Percentiles rank a stretch among this genome's conserved stretches.
phyloP scores from a whole-genome alignment of 2,888 invertebrate species.

The Drosophila meridionalis region DNA sequence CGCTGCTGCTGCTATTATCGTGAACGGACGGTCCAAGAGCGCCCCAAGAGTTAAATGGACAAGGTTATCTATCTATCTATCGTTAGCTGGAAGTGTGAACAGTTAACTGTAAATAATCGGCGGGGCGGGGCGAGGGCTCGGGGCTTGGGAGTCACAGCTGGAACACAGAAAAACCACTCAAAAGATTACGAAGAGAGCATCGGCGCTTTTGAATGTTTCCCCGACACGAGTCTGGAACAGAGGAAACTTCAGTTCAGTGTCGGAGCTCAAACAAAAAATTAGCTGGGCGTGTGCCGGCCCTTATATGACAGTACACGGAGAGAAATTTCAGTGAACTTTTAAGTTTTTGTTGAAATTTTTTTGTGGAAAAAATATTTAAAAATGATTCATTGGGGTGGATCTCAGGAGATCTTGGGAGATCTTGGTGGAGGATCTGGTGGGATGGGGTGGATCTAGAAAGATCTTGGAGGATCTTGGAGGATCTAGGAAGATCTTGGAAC shows the following conservation, averaged over 20 bases:
- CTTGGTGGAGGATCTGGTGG: too few species aligned
- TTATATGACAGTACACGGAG: constrained; percentile 8
- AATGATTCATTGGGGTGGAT: too few species aligned
- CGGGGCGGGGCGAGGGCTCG: not conserved
- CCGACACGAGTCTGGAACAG: constrained; percentile 11
- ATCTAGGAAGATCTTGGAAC: not conserved
- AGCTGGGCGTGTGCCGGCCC: constrained; percentile 45
- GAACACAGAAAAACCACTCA: constrained; percentile 9
- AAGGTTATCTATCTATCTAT: constrained; percentile 58
- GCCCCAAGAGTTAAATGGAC: constrained; percentile 51
- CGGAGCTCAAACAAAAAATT: not conserved
- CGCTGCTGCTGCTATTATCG: constrained; percentile 29
- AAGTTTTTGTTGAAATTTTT: not conserved
- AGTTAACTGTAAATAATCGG: constrained; percentile 54
- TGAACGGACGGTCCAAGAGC: constrained; percentile 55
- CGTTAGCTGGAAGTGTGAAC: constrained; percentile 35
- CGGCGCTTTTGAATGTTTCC: constrained; percentile 21
- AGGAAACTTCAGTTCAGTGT: constrained; percentile 10
- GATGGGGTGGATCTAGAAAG: not conserved
- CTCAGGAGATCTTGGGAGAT: too few species aligned
- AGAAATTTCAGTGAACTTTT: not conserved
- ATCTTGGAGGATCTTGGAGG: not conserved
- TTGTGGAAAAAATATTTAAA: not conserved
- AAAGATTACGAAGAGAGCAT: constrained; percentile 35
- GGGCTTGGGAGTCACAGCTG: not conserved